Evolutionary conservation across 1,140 invertebrate genomes (phyloP).

Genomic region (Euura saliciscinereae): DNA sequence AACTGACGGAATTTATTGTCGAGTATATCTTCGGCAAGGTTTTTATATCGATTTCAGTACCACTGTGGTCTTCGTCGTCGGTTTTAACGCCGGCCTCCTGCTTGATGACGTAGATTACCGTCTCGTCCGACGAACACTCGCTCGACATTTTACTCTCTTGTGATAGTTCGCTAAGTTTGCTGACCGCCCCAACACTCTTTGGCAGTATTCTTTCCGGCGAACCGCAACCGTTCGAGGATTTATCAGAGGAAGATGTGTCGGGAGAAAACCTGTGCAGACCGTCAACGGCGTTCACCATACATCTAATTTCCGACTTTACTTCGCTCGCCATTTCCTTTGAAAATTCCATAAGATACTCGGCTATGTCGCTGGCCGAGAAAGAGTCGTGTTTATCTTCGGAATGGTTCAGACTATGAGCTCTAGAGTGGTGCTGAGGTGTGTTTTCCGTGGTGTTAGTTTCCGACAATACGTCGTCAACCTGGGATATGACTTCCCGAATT

Average conservation of each 20-base stretch:
- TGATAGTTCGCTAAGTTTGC: constrained; percentile 48
- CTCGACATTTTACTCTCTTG: constrained; percentile 58
- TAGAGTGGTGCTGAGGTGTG: constrained; percentile 47
- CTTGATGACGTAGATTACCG: constrained; percentile 55
- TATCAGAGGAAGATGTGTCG: constrained; percentile 43
- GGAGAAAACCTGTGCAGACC: constrained; percentile 64
- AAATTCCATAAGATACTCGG: constrained; percentile 76
- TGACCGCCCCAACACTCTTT: constrained; percentile 28
- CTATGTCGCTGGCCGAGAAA: constrained; percentile 73
- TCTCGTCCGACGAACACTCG: constrained; percentile 58
- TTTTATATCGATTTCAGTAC: constrained; percentile 43
- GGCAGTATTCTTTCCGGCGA: constrained; percentile 46
- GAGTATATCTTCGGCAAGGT: constrained; percentile 65
- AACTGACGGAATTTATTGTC: constrained; percentile 70
- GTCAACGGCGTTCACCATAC: constrained; percentile 72
- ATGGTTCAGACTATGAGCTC: constrained; percentile 19
- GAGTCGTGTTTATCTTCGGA: constrained; percentile 59
- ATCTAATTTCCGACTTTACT: constrained; percentile 76
- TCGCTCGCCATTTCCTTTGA: constrained; percentile 80
- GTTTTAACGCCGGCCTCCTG: constrained; percentile 40
- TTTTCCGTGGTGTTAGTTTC: constrained; percentile 60
- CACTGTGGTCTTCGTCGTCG: constrained; percentile 38
- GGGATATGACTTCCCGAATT: constrained; percentile 78
- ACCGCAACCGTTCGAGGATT: constrained; percentile 47
- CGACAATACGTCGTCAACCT: constrained; percentile 76